phyloP scores from a whole-genome alignment of 2,113 vertebrate species.

The Hydropotes inermis region DNA sequence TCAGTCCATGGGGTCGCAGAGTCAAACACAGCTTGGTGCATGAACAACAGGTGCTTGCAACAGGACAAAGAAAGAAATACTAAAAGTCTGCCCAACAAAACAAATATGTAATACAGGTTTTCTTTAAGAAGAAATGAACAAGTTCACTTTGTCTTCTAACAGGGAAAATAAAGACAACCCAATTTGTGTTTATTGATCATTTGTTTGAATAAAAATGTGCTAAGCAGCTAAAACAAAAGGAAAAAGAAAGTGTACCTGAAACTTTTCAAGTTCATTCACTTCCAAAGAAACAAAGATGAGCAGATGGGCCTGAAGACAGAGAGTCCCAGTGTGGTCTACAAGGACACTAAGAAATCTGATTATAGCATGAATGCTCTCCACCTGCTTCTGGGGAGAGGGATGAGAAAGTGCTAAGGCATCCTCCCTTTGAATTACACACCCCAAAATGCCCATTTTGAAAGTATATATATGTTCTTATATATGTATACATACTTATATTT shows the following conservation, averaged over 20 bases:
- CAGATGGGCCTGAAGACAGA: neutral
- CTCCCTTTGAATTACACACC: neutral
- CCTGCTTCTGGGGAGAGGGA: neutral
- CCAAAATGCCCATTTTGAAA: neutral
- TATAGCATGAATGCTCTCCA: neutral
- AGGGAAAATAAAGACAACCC: neutral
- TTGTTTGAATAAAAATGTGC: neutral
- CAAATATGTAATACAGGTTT: slow-evolving; percentile 2
- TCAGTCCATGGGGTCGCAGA: fast-evolving
- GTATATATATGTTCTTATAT: neutral
- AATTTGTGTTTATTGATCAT: neutral
- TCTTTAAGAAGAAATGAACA: neutral
- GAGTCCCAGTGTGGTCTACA: neutral
- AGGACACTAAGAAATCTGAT: neutral
- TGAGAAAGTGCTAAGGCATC: neutral
- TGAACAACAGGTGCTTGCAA: neutral
- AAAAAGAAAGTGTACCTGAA: neutral
- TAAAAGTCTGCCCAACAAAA: neutral
- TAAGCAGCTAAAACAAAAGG: neutral
- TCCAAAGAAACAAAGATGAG: neutral
- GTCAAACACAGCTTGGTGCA: neutral
- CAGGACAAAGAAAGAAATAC: neutral
- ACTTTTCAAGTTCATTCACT: neutral
- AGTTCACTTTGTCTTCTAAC: neutral
- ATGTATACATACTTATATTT: neutral